Conservation (phyloP, 2,888 invertebrate genomes). For the Melipona beecheii region DNA sequence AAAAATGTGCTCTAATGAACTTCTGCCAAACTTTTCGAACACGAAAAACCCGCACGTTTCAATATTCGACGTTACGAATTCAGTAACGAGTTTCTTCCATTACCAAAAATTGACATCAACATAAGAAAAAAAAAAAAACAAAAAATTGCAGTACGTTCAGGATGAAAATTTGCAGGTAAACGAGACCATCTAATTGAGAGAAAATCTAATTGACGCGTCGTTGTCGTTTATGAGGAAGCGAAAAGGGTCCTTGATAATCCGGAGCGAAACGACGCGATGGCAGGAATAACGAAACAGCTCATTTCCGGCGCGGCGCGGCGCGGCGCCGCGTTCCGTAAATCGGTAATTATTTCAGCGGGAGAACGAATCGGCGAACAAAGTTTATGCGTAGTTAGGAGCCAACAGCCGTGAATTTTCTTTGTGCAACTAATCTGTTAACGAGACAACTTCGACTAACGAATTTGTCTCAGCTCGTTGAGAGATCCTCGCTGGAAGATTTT, state of each 20-base stretch:
- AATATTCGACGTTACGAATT: no score
- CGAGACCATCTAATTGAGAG: no score
- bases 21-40: no score
- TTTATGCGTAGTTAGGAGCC: slow-evolving; percentile 14
- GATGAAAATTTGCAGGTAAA: neutral
- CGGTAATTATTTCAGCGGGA: neutral
- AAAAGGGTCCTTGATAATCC: neutral
- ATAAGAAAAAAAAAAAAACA: no score
- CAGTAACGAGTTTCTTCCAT: no score
- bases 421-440: slow-evolving; percentile 19
- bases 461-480: slow-evolving; percentile 43
- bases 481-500: slow-evolving; percentile 13
- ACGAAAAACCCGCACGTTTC: no score
- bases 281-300: slow-evolving; percentile 2
- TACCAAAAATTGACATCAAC: neutral
- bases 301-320: neutral
- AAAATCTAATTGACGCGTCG: neutral
- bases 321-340: slow-evolving; percentile 14
- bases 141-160: neutral
- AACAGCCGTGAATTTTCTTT: slow-evolving; percentile 20
- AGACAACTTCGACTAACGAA: slow-evolving; percentile 36
- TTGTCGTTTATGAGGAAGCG: neutral
- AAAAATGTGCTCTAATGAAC: no score
- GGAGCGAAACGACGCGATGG: neutral
- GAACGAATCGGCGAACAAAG: slow-evolving; percentile 40